A percentile compares a stretch with the other conserved stretches of the same genome.
phyloP scores from a whole-genome alignment of 2,888 invertebrate species.

The Drosophila macrothrix region DNA sequence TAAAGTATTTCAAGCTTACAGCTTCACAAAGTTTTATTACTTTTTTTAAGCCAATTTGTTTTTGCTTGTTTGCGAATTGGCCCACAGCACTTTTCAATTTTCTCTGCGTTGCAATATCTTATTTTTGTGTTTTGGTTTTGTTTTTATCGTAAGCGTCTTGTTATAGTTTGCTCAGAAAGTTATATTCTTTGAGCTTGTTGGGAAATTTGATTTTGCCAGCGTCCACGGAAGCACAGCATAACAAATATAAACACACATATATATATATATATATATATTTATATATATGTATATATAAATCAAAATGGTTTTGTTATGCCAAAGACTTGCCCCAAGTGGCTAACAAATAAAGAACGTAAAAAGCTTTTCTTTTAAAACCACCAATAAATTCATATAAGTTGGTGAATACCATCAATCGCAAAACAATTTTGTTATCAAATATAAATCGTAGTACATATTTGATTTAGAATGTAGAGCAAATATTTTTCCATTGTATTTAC shows the following conservation, averaged over 20 bases:
- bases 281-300: constrained; percentile 25
- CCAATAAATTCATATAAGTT: background rate
- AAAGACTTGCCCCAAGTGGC: constrained; percentile 28
- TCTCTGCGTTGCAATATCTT: constrained; percentile 51
- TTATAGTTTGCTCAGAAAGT: constrained; percentile 68
- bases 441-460: background rate
- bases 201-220: constrained; percentile 19
- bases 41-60: constrained; percentile 33
- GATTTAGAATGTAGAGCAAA: background rate
- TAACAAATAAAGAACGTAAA: constrained; percentile 16
- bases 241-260: constrained; percentile 10
- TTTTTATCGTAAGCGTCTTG: constrained; percentile 60
- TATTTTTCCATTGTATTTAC: background rate
- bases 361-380: constrained; percentile 12
- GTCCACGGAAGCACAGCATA: constrained; percentile 5
- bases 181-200: constrained; percentile 46
- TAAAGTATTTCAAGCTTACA: constrained; percentile 50
- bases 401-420: background rate
- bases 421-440: background rate
- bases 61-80: constrained; percentile 44
- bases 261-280: background rate
- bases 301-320: constrained; percentile 70
- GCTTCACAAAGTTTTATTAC: constrained; percentile 59
- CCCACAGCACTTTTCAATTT: constrained; percentile 66
- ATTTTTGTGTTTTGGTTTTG: constrained; percentile 20